phyloP scores from a whole-genome alignment of 2,113 vertebrate genomes.

The Xiphias gladius region DNA sequence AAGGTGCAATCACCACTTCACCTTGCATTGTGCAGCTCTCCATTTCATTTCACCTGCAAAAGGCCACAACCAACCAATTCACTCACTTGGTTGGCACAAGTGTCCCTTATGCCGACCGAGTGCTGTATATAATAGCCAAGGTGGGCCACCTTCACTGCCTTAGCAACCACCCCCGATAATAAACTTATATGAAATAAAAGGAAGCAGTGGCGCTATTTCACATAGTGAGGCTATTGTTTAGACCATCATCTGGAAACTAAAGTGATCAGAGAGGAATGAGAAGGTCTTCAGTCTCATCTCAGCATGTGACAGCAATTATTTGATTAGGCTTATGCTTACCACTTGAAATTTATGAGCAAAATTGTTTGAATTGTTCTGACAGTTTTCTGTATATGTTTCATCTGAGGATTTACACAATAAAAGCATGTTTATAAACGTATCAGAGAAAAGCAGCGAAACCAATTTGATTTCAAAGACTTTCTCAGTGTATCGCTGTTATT shows the following conservation, averaged over 20 bases:
- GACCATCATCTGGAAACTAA: background rate
- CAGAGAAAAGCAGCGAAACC: background rate
- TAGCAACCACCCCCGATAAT: background rate
- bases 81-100: background rate
- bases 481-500: background rate
- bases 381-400: background rate
- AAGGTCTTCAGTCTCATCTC: background rate
- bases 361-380: background rate
- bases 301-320: background rate
- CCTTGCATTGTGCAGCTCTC: background rate
- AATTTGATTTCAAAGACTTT: background rate
- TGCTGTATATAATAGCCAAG: background rate
- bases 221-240: background rate
- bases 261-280: constrained; percentile 7
- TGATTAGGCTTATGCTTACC: background rate
- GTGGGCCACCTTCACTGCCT: background rate
- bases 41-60: background rate
- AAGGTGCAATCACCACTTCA: background rate
- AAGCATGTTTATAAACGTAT: background rate
- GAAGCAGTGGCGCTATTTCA: background rate
- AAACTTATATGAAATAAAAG: background rate
- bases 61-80: background rate
- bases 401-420: background rate
- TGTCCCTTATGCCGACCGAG: background rate
- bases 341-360: no score